Percentiles rank a stretch among this genome's conserved stretches.
Evolutionary conservation across 2,113 vertebrate genomes (phyloP).

Genomic region (Neogale vison): DNA sequence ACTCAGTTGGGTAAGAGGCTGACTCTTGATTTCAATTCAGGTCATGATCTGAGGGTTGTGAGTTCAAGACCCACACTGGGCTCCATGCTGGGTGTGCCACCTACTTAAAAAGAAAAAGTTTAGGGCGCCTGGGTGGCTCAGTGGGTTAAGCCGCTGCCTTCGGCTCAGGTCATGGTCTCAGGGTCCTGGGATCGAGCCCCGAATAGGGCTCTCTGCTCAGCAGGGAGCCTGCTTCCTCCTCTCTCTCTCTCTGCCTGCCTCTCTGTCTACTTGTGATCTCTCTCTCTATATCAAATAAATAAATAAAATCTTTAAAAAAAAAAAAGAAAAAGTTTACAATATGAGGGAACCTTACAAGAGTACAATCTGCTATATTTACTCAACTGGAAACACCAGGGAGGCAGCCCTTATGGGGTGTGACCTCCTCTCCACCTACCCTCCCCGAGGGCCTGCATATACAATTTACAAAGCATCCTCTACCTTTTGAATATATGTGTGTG

Average conservation of each 20-base stretch:
- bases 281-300: no score
- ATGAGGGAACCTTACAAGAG: background rate
- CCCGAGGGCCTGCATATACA: background rate
- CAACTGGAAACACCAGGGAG: background rate
- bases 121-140: no score
- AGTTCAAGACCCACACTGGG: background rate
- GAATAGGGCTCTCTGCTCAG: no score
- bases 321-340: background rate
- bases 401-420: background rate
- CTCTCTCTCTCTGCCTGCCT: no score
- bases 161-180: no score
- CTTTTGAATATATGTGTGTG: background rate
- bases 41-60: background rate
- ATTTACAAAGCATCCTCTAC: background rate
- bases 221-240: no score
- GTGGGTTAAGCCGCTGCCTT: no score
- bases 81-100: background rate
- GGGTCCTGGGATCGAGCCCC: no score
- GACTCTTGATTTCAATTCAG: background rate
- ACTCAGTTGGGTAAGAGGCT: background rate
- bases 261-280: no score
- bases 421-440: background rate
- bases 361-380: no score
- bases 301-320: no score
- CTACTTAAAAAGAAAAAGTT: background rate